Percentiles rank a stretch among this genome's conserved stretches.
These are phyloP conservation scores for Heptranchias perlo DNA, from an alignment of 2,113 vertebrate genomes.

Conservation along the genomic window DNA sequence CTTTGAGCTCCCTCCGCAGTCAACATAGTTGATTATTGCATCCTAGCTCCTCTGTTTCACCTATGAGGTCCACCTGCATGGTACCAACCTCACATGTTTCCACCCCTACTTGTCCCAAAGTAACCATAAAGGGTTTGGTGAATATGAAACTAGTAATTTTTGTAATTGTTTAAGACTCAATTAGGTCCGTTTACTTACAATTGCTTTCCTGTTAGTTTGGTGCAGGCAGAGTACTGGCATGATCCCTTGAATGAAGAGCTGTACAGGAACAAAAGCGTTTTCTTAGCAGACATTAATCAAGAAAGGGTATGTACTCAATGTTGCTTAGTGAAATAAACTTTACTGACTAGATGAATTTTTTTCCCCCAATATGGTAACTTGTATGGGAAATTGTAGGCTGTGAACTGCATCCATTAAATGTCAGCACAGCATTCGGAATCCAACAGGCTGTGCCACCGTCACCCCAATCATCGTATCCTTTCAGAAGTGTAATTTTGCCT, in stretches of 20 bases:
- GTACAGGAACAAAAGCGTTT: conserved; percentile 81
- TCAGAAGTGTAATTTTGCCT: not conserved
- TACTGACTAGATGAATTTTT: no score
- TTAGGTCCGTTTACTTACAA: not conserved
- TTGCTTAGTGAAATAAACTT: not conserved
- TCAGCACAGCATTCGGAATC: not conserved
- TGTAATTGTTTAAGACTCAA: not conserved
- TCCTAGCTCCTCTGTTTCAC: not conserved
- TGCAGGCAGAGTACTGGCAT: conserved; percentile 96
- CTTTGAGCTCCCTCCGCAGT: not conserved
- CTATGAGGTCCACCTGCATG: not conserved
- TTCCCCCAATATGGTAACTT: not conserved
- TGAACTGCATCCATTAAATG: not conserved
- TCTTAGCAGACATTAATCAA: conserved; percentile 93
- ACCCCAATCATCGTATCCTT: not conserved
- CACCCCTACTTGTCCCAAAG: not conserved
- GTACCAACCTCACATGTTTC: not conserved
- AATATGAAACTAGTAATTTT: not conserved
- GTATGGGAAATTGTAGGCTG: not conserved
- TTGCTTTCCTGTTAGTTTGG: conserved; percentile 63
- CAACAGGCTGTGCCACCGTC: no score
- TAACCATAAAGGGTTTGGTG: not conserved
- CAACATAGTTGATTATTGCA: not conserved
- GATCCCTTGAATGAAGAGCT: conserved; percentile 80
- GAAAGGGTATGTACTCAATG: conserved; percentile 69